Conservation (phyloP, 2,797 vertebrate species). For the Discoglossus pictus region DNA sequence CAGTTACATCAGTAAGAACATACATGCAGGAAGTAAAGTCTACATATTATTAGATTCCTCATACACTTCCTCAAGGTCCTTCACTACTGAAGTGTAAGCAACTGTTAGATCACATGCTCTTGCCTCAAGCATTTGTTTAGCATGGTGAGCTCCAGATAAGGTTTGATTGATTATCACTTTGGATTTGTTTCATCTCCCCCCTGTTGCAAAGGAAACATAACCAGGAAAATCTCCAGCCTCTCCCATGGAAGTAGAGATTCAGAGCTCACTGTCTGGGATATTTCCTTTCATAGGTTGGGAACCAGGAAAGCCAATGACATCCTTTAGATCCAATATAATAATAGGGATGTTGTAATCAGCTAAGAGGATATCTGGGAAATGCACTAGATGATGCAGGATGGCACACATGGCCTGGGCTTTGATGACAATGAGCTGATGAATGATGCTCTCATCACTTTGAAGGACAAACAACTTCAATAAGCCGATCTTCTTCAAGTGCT, state of each 20-base stretch:
- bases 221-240: neutral
- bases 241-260: neutral
- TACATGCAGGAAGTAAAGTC: no score
- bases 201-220: neutral
- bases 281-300: neutral
- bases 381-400: neutral
- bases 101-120: slow-evolving; percentile 8
- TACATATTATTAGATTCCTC: no score
- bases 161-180: slow-evolving; percentile 19
- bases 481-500: no score
- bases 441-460: neutral
- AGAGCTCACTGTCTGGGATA: neutral
- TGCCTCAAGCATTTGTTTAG: slow-evolving; percentile 4
- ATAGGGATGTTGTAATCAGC: neutral
- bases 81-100: neutral
- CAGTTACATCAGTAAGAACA: no score
- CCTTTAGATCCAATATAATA: neutral
- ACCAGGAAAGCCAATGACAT: slow-evolving; percentile 18
- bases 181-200: slow-evolving; percentile 4
- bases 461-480: no score
- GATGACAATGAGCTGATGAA: slow-evolving; percentile 8
- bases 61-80: slow-evolving; percentile 1
- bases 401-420: neutral
- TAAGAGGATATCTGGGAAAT: slow-evolving; percentile 6
- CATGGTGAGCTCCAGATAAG: no score